Evolutionary conservation across 2,888 invertebrate species (phyloP), one percentile per base, ranked within the genome.

Genomic region (Crocallis elinguaria): DNA sequence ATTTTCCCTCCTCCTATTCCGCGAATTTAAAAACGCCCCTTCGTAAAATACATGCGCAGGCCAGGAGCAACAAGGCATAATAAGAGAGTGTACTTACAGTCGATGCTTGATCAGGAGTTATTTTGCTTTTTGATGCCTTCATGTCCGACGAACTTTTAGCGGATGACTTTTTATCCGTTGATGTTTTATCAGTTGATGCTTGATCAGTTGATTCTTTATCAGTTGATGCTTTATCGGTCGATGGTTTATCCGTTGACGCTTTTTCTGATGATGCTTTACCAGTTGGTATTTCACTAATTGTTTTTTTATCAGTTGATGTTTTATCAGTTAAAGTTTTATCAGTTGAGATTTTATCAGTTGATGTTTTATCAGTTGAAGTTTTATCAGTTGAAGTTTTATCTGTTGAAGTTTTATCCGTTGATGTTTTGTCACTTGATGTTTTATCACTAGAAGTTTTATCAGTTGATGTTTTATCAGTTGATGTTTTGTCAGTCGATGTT

Each of bases 341-440:
- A 9, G 60, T 38, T 4, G 67, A 51, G 3, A 51, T 35, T 30
- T 49, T 63, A 9, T 51, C 58, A 7, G 53, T 38, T 3, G 66
- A 38, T 0, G 57, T 48, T 46, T 63, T 64, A 35, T 36, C 57
- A 8, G 64, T 45, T 8, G 62, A 11, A 9, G 62, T 36, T 44
- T 59, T 60, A 13, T 58, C 51, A n/a, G 58, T 39, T 1, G 46
- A 39, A 12, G 60, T 50, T 54, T 60, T 63, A n/a, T 49, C 62
- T 8, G 57, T 52, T 6, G 56, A 42, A 0, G 57, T 19, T 50
- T 51, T 23, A 8, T 23, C 23, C 6, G 6, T 6, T 8, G 1
- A 23, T 8, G 23, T 6, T 23, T 23, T 23, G 6, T 23, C 23
- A 6, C 7, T 6, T 8, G 23, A 5, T 4, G 23, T 23, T 23